phyloP scores from a whole-genome alignment of 2,888 invertebrate species.

The Cetonia aurata region DNA sequence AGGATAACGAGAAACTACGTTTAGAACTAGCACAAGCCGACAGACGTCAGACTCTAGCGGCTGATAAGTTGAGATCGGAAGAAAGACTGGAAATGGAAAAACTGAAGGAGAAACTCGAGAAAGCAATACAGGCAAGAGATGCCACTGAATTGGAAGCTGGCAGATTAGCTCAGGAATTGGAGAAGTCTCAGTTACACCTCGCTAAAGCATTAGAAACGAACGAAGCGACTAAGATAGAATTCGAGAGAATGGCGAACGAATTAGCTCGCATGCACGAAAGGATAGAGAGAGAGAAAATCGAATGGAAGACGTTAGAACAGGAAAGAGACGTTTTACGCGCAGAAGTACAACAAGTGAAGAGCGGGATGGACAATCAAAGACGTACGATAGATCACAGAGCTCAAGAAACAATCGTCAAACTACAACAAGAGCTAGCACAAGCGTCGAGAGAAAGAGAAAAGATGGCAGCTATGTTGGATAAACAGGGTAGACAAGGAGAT shows the following conservation, averaged over 20 bases:
- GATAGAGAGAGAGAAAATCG: constrained; percentile 79
- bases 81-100: constrained; percentile 86
- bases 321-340: constrained; percentile 80
- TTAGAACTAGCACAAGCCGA: constrained; percentile 77
- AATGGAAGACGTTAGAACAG: constrained; percentile 78
- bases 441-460: constrained; percentile 82
- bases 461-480: constrained; percentile 81
- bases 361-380: constrained; percentile 75
- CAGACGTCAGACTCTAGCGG: constrained; percentile 72
- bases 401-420: constrained; percentile 78
- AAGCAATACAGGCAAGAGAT: constrained; percentile 84
- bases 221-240: constrained; percentile 86
- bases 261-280: constrained; percentile 85
- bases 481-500: constrained; percentile 82
- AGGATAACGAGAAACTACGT: constrained; percentile 83
- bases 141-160: constrained; percentile 89
- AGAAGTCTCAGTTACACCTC: constrained; percentile 87
- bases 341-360: constrained; percentile 76
- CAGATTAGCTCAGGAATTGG: constrained; percentile 85
- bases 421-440: constrained; percentile 81
- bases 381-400: constrained; percentile 76
- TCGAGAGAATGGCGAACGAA: constrained; percentile 87
- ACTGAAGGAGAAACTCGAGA: constrained; percentile 87
- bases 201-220: constrained; percentile 87
- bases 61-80: constrained; percentile 75